Conservation (phyloP, 1,140 invertebrate species). For the Nebria ingens region DNA sequence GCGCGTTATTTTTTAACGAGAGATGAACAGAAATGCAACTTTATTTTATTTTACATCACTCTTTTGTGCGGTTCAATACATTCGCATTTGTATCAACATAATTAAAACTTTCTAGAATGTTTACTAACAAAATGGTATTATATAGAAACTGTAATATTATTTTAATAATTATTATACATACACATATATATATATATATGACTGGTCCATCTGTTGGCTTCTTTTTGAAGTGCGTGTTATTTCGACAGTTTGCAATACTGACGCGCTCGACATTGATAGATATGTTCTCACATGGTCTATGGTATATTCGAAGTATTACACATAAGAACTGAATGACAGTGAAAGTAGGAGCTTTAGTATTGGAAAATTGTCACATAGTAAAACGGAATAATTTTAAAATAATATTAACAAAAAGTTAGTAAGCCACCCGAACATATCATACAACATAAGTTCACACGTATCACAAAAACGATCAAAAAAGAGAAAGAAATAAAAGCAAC, state of each 20-base stretch:
- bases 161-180: too few species aligned
- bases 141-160: not conserved
- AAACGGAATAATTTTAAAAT: not conserved
- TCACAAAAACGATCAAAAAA: not conserved
- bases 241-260: too few species aligned
- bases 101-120: not conserved
- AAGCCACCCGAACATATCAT: too few species aligned
- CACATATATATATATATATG: too few species aligned
- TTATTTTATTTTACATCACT: not conserved
- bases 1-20: not conserved
- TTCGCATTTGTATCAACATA: not conserved
- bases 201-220: too few species aligned
- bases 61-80: not conserved
- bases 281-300: too few species aligned
- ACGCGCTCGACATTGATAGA: too few species aligned
- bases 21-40: not conserved
- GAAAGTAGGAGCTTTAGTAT: too few species aligned
- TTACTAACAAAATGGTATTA: not conserved
- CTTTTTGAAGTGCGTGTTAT: too few species aligned
- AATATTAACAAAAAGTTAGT: not conserved
- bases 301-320: not conserved
- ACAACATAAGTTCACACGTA: not conserved
- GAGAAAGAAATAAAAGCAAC: conserved; percentile 1
- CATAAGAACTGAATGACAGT: too few species aligned
- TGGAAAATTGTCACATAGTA: not conserved